Evolutionary conservation across 1,140 invertebrate genomes (phyloP).

Genomic region (Temnothorax longispinosus): DNA sequence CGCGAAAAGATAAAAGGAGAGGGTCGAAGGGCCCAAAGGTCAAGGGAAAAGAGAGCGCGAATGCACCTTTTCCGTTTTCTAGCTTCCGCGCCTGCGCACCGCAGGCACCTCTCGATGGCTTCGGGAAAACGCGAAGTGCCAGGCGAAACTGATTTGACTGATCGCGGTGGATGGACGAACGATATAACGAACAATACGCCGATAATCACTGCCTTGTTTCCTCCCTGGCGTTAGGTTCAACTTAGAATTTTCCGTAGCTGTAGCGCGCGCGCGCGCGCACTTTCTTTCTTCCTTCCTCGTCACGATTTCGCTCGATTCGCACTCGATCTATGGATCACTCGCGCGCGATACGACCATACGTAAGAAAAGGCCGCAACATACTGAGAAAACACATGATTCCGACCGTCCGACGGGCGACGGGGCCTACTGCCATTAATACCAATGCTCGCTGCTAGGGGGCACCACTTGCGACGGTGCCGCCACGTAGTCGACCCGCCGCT

Average conservation of each 20-base stretch:
- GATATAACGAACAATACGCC: neutral
- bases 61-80: conserved; percentile 4
- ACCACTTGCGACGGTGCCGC: conserved; percentile 58
- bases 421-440: conserved; percentile 50
- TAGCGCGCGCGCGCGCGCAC: neutral
- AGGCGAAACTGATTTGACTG: neutral
- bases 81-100: neutral
- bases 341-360: conserved; percentile 57
- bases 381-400: conserved; percentile 79
- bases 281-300: neutral
- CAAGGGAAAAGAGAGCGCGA: neutral
- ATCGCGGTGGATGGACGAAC: neutral
- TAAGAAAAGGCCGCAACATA: conserved; percentile 77
- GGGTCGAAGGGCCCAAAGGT: neutral
- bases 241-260: neutral
- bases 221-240: neutral
- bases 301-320: conserved; percentile 7
- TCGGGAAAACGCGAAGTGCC: neutral
- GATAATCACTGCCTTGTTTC: neutral
- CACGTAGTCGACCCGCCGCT: no score
- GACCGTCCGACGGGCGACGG: neutral
- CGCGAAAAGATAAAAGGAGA: conserved; percentile 36
- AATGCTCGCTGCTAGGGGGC: conserved; percentile 57
- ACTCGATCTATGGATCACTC: neutral
- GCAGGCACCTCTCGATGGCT: neutral